These are phyloP conservation scores for Silvanus unidentatus DNA, from an alignment of 2,888 invertebrate species.

Conservation along the genomic window DNA sequence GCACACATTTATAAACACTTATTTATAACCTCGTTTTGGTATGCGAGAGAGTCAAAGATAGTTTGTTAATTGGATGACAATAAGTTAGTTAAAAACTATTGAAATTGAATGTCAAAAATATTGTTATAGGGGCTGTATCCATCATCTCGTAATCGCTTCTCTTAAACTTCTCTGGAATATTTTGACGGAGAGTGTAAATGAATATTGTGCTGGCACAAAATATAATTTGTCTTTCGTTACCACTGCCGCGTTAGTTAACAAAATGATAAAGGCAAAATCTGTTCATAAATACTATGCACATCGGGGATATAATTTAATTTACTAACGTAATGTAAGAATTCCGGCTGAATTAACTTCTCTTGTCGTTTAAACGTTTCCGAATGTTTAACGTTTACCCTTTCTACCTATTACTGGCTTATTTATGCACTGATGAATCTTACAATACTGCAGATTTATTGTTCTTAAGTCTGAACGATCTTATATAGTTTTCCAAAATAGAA, in stretches of 20 bases:
- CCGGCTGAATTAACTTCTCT: constrained; percentile 46
- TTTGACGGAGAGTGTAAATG: too few relatives aligned
- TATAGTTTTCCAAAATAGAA: constrained; percentile 4
- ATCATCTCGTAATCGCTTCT: too few relatives aligned
- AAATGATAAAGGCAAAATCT: constrained; percentile 13
- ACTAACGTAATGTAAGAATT: constrained; percentile 45
- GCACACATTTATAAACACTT: too few relatives aligned
- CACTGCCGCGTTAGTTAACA: background rate
- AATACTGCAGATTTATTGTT: constrained; percentile 43
- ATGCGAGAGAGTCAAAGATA: too few relatives aligned
- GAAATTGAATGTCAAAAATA: too few relatives aligned
- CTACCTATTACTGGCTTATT: constrained; percentile 44
- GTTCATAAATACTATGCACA: constrained; percentile 22
- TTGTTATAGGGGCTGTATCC: too few relatives aligned
- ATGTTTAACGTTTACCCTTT: constrained; percentile 43
- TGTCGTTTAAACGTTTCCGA: constrained; percentile 44
- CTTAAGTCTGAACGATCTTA: constrained; percentile 32
- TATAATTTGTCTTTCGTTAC: constrained; percentile 1
- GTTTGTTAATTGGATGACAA: too few relatives aligned
- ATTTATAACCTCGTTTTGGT: too few relatives aligned
- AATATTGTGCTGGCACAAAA: too few relatives aligned
- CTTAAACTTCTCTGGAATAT: too few relatives aligned
- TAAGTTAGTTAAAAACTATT: too few relatives aligned
- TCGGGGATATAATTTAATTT: constrained; percentile 30
- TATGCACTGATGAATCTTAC: constrained; percentile 44